Base-by-base conservation (phyloP, 1,140 invertebrate genomes). In the Euwallacea fornicatus region DNA sequence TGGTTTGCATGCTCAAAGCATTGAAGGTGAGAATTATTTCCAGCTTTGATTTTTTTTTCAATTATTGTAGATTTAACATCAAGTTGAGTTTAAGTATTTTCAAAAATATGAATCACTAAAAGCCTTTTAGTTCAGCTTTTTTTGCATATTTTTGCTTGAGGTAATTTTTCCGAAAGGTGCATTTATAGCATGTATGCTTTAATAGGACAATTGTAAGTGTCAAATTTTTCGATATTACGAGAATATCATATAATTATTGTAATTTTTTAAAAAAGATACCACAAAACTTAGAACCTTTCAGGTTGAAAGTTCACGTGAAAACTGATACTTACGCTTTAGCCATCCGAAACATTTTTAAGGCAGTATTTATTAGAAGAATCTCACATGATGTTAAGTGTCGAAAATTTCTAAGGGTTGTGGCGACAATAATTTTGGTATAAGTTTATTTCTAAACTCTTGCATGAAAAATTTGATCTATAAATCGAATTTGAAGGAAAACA, bases 321-420 rank as follows among this genome's bases (percentile, higher is more conserved):
- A 93, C 90, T 21, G 93, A 94, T 15, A 93, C 92, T 2, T 96
- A 93, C 81, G 88, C 92, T 43, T 91, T 88, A 58, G 85, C 92
- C 1, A 90, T 96, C 53, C 88, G 91, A 73, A 96, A 94, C 78
- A 93, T 96, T 72, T 95, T 93, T 81, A 85, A 86, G 41, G 60
- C 64, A 44, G 75, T 78, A 15, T 76, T 65, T 47, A 58, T 76
- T 11, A 46, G 9, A 73, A 78, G 7, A 64, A 8, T 16, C 21
- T 64, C n/a, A 64, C 42, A 6, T 64, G 21, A 64, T n/a, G 6
- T 43, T 9, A 56, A 55, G 11, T 61, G 77, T 75, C n/a, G n/a
- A n/a, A n/a, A 33, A 33, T 33, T 33, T 33, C 21, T 33, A 2
- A 33, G 21, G 21, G 21, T 33, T 33, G 21, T 33, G 21, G 21